phyloP scores from a whole-genome alignment of 1,140 invertebrate genomes.

The Drosophila sucinea region DNA sequence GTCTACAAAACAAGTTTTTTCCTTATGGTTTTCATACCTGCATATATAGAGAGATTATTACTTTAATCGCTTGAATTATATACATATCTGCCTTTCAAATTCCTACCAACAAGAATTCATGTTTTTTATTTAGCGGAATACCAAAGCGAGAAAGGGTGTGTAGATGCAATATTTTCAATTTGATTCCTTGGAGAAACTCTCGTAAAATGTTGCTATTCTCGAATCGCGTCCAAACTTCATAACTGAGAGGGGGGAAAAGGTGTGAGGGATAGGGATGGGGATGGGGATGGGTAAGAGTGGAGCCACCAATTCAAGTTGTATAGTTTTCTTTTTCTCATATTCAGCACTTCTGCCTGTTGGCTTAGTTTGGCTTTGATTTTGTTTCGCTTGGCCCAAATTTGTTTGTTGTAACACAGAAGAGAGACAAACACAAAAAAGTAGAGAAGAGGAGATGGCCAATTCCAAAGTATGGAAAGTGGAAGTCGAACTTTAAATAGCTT shows the following conservation, averaged over 20 bases:
- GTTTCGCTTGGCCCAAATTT: constrained; percentile 39
- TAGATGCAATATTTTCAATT: too few species aligned
- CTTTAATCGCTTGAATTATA: too few species aligned
- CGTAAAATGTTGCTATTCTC: not conserved
- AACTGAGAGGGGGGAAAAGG: not conserved
- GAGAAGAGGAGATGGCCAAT: constrained; percentile 52
- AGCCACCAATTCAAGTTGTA: not conserved
- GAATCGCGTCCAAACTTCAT: not conserved
- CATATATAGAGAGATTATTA: too few species aligned
- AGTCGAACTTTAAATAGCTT: constrained; percentile 70
- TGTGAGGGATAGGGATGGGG: too few species aligned
- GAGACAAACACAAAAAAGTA: constrained; percentile 41
- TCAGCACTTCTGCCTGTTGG: not conserved
- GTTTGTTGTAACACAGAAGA: constrained; percentile 1
- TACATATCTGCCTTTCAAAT: too few species aligned
- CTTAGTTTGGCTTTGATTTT: constrained; percentile 11
- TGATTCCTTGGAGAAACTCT: too few species aligned
- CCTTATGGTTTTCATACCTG: too few species aligned
- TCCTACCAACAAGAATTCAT: too few species aligned
- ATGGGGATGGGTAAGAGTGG: not conserved
- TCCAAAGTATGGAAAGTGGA: constrained; percentile 71
- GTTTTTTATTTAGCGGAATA: too few species aligned
- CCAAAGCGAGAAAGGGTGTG: too few species aligned
- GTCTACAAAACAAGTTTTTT: too few species aligned
- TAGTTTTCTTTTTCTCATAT: not conserved